Percentiles rank a stretch among this genome's conserved stretches.
These are phyloP conservation scores for Chaetodon trifascialis DNA, from an alignment of 2,113 vertebrate species.

Conservation along the genomic window DNA sequence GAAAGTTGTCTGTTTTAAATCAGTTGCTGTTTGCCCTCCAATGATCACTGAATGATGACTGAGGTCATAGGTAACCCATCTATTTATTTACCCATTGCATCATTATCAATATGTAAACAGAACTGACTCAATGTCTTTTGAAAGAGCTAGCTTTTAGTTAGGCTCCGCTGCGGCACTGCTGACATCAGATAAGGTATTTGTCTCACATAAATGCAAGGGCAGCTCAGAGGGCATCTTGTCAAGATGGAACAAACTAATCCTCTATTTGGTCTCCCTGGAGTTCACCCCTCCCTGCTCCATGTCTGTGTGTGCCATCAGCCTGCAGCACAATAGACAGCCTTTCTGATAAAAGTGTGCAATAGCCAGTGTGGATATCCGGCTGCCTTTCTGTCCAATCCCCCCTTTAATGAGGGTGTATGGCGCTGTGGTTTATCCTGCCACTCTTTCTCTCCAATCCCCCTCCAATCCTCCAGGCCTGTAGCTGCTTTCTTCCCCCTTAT, in stretches of 20 bases:
- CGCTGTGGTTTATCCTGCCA: constrained; percentile 69
- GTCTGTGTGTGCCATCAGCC: constrained; percentile 55
- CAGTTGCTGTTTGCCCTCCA: neutral
- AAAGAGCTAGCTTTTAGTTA: neutral
- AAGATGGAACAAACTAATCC: constrained; percentile 65
- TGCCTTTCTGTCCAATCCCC: constrained; percentile 54
- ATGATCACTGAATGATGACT: constrained; percentile 9
- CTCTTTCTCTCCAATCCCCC: constrained; percentile 70
- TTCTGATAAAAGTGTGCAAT: constrained; percentile 72
- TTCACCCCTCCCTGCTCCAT: constrained; percentile 42
- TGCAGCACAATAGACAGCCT: constrained; percentile 65
- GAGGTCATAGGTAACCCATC: constrained; percentile 27
- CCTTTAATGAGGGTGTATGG: constrained; percentile 72
- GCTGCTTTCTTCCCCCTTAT: constrained; percentile 52
- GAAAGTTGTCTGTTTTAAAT: neutral
- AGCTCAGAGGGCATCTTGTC: constrained; percentile 59
- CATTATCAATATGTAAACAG: constrained; percentile 27
- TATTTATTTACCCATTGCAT: constrained; percentile 19
- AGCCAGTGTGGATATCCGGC: constrained; percentile 74
- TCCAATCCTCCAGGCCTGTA: constrained; percentile 54
- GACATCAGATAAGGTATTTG: constrained; percentile 25
- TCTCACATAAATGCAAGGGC: constrained; percentile 16
- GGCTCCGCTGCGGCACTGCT: constrained; percentile 3
- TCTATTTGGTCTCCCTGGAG: constrained; percentile 57
- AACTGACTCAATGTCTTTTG: constrained; percentile 20